Evolutionary conservation across 2,888 invertebrate species (phyloP), one percentile per base, ranked within the genome.

Genomic region (Tortricodes alternella): DNA sequence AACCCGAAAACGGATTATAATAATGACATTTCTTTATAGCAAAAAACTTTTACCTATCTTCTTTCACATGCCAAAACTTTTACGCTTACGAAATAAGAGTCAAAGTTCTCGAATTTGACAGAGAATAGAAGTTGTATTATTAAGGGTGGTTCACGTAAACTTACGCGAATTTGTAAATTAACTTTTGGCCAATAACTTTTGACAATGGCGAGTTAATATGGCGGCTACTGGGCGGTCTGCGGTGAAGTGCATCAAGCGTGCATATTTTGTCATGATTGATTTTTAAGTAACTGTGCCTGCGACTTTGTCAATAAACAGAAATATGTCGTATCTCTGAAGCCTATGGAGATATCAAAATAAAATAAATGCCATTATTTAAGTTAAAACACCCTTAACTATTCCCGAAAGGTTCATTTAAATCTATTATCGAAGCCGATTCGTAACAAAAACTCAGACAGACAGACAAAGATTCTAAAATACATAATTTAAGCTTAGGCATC

Each of bases 171-270:
- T 70, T 51, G 53, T 71, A 81, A 81, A 80, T 80, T 82, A 79
- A 80, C 74, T 78, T 82, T 81, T 79, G 81, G 71, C 74, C 79
- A 83, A 82, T 84, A 78, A 80, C 61, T 79, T 78, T 76, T 68
- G 65, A 83, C 82, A 83, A 81, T 70, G 62, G 70, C 37, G 58
- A 64, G 71, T 71, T 73, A 80, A 80, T 77, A 74, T 66, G 66
- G 64, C 78, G 69, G 83, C 86, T 86, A 84, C 85, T 78, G 84
- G 87, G 87, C 84, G 87, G 87, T 81, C 87, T 62, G 7, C n/a
- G 24, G 44, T 21, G 3, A 8, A 9, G 7, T 11, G 2, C 5
- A 6, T 27, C 2, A 27, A 27, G 2, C 8, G 11, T 32, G 27
- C 7, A 8, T n/a, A n/a, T 21, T 21, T 21, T 21, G 21, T 21